These are phyloP conservation scores for Neodiprion lecontei DNA, from an alignment of 1,140 invertebrate species.

Conservation along the genomic window DNA sequence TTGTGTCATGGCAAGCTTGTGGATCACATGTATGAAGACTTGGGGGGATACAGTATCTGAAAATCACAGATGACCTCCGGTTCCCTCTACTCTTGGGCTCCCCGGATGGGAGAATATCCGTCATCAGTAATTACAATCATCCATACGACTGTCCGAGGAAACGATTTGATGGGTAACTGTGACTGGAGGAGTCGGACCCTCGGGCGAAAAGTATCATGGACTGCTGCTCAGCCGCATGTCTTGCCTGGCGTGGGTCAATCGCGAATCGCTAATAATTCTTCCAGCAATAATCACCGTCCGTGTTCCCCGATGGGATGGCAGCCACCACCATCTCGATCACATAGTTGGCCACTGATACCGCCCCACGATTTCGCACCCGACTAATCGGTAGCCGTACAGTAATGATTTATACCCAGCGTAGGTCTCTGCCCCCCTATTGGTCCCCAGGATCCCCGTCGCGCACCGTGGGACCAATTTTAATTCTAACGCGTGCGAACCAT, in stretches of 20 bases:
- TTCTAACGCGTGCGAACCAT: neutral
- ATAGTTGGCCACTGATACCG: constrained; percentile 29
- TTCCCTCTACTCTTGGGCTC: no score
- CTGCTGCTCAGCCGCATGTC: no score
- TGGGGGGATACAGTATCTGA: no score
- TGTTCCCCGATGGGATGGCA: constrained; percentile 17
- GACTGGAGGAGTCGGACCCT: no score
- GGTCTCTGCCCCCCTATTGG: neutral
- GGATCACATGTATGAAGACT: no score
- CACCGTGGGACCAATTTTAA: constrained; percentile 7
- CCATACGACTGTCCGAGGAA: no score
- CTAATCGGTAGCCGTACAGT: constrained; percentile 56
- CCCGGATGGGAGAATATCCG: no score
- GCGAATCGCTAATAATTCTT: constrained; percentile 57
- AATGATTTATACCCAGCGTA: constrained; percentile 57
- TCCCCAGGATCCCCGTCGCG: neutral
- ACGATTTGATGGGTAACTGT: no score
- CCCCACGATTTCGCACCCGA: constrained; percentile 45
- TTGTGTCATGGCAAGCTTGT: no score
- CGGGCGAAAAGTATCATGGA: no score
- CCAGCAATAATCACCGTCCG: constrained; percentile 52
- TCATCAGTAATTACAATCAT: no score
- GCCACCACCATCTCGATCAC: constrained; percentile 33
- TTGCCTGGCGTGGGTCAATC: constrained; percentile 35
- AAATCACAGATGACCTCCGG: no score